phyloP scores from a whole-genome alignment of 2,888 invertebrate species.

The Xiphydria camelus region DNA sequence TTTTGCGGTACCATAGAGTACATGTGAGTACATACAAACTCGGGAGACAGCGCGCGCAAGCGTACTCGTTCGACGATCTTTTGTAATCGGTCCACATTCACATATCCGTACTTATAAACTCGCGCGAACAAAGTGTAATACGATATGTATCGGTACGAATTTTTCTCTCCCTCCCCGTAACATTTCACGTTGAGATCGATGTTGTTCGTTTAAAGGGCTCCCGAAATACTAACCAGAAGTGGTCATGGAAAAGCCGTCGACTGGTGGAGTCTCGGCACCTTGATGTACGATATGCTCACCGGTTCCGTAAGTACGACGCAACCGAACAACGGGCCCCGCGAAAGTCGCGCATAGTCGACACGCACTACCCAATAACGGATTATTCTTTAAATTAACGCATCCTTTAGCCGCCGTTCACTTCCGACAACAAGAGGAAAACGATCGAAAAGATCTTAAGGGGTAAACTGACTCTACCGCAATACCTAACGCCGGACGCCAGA shows the following conservation, averaged over 20 bases:
- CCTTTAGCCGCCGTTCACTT: conserved; percentile 92
- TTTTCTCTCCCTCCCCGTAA: no score
- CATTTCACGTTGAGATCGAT: not conserved
- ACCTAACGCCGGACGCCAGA: conserved; percentile 92
- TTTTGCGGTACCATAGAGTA: conserved; percentile 99
- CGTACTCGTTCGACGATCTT: no score
- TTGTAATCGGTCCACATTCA: no score
- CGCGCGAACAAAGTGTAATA: no score
- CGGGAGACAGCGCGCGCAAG: no score
- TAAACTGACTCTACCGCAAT: conserved; percentile 91
- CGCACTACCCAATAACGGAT: no score
- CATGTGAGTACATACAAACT: conserved; percentile 70
- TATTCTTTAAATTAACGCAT: not conserved
- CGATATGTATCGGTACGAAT: no score
- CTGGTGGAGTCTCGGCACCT: conserved; percentile 99
- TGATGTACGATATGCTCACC: conserved; percentile 99
- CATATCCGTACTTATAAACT: no score
- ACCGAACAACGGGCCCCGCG: no score
- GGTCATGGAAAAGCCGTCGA: conserved; percentile 99
- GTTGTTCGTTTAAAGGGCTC: conserved; percentile 74
- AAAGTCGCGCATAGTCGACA: no score
- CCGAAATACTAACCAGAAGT: conserved; percentile 94
- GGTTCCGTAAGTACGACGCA: conserved; percentile 84
- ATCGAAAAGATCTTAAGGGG: conserved; percentile 98
- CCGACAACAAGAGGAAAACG: conserved; percentile 95